Evolutionary conservation across 1,140 invertebrate species (phyloP).

Genomic region (Heliconius himera): DNA sequence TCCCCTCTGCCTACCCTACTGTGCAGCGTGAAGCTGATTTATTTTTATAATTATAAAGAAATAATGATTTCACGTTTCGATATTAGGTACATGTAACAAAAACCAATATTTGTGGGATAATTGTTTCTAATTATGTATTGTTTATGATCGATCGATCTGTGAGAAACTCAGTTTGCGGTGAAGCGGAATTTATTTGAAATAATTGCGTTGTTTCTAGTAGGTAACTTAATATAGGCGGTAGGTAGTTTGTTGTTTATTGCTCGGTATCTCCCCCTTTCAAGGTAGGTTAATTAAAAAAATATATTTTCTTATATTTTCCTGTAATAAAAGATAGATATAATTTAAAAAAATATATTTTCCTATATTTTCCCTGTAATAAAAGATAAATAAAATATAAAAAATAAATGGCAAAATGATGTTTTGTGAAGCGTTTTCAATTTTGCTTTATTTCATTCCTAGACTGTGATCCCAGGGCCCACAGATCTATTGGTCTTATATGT

Average conservation of each 20-base stretch:
- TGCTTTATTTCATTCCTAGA: neutral
- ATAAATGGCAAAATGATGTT: neutral
- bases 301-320: no score
- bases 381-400: neutral
- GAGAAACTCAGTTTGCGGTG: slow-evolving; percentile 37
- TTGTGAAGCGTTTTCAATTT: neutral
- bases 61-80: slow-evolving; percentile 22
- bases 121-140: slow-evolving; percentile 28
- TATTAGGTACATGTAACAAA: slow-evolving; percentile 16
- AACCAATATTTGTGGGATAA: slow-evolving; percentile 34
- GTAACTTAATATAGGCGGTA: neutral
- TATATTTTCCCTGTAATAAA: no score
- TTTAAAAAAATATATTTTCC: no score
- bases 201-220: slow-evolving; percentile 22
- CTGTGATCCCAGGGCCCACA: no score
- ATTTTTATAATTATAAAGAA: neutral
- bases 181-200: slow-evolving; percentile 31
- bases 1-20: no score
- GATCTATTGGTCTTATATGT: no score
- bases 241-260: neutral
- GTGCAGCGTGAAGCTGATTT: no score
- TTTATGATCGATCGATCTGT: slow-evolving; percentile 33
- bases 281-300: neutral
- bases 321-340: no score
- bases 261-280: neutral